Conservation (phyloP, 1,140 invertebrate genomes). For the Lepidotrigona ventralis region DNA sequence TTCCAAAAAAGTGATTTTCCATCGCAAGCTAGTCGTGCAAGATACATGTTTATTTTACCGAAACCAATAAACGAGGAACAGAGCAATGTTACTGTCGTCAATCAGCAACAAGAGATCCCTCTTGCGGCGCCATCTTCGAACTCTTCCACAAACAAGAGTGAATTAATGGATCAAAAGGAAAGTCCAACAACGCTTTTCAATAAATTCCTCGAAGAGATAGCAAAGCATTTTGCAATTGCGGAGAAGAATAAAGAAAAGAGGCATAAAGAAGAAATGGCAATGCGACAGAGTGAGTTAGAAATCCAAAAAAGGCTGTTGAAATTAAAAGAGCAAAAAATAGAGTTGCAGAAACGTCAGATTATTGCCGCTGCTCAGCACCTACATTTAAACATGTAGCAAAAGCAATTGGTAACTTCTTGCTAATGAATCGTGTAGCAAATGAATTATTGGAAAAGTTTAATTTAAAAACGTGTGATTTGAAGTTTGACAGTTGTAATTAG, state of each 20-base stretch:
- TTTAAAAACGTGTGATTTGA: background rate
- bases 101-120: slow-evolving; percentile 38
- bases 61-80: slow-evolving; percentile 30
- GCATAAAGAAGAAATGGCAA: slow-evolving; percentile 70
- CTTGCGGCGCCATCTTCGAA: background rate
- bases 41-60: slow-evolving; percentile 54
- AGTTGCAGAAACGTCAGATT: slow-evolving; percentile 63
- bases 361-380: slow-evolving; percentile 65
- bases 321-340: slow-evolving; percentile 69
- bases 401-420: too few species aligned
- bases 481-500: background rate
- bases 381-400: slow-evolving; percentile 50
- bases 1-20: slow-evolving; percentile 62
- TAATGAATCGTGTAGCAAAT: background rate
- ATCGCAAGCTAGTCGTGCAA: slow-evolving; percentile 42
- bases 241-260: slow-evolving; percentile 70
- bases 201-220: slow-evolving; percentile 57
- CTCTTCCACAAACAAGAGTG: slow-evolving; percentile 12
- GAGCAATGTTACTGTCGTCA: background rate
- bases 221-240: slow-evolving; percentile 53
- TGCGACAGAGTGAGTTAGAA: slow-evolving; percentile 65
- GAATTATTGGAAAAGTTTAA: background rate
- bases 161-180: slow-evolving; percentile 23
- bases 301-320: slow-evolving; percentile 66
- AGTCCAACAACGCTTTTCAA: slow-evolving; percentile 49